phyloP scores from a whole-genome alignment of 1,140 invertebrate species.

The Drosophila pseudoobscura region DNA sequence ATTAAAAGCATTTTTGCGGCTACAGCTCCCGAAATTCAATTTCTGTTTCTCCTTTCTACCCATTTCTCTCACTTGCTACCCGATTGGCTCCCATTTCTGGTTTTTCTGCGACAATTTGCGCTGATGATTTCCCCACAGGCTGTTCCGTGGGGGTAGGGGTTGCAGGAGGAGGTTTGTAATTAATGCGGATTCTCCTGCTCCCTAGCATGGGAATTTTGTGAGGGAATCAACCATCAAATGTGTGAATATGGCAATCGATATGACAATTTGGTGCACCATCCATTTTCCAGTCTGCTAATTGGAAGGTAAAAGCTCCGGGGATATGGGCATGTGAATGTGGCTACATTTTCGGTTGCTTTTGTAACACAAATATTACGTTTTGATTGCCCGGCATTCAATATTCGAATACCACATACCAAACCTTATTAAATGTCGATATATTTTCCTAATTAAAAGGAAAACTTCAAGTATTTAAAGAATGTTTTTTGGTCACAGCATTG shows the following conservation, averaged over 20 bases:
- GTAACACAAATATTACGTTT: conserved; percentile 15
- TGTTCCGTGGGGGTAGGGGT: not conserved
- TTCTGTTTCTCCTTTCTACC: conserved; percentile 28
- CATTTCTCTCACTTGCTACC: not conserved
- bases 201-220: conserved; percentile 26
- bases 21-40: conserved; percentile 41
- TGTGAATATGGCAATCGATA: conserved; percentile 51
- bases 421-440: not conserved
- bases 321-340: not conserved
- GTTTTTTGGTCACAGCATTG: too few relatives aligned
- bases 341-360: not conserved
- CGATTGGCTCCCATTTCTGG: conserved; percentile 22
- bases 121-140: conserved; percentile 64
- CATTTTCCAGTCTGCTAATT: conserved; percentile 47
- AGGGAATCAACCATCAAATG: conserved; percentile 31
- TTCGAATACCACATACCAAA: not conserved
- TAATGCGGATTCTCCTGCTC: conserved; percentile 41
- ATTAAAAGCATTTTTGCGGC: conserved; percentile 59
- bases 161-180: conserved; percentile 37
- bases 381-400: conserved; percentile 8
- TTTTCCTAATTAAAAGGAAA: too few relatives aligned
- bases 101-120: conserved; percentile 45
- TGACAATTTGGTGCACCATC: conserved; percentile 46
- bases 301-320: conserved; percentile 41
- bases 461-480: too few relatives aligned